Percentiles rank a stretch among this genome's conserved stretches.
Conservation (phyloP, 2,113 vertebrate species). For the Machaerirhynchus nigripectus region DNA sequence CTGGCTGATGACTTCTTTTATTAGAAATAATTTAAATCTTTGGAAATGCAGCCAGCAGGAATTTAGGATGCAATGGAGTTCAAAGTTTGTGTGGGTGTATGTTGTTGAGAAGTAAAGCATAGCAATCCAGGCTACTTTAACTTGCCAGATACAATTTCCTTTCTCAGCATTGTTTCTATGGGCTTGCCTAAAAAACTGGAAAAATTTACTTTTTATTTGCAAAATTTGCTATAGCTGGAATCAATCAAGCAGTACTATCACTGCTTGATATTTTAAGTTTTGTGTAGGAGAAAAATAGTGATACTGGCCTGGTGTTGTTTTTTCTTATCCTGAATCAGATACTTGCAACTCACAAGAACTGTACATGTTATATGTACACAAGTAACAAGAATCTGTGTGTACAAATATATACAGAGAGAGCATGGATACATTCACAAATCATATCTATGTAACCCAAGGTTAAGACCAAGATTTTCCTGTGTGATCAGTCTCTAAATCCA, state of each 20-base stretch:
- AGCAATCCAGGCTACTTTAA: constrained; percentile 12
- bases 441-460: neutral
- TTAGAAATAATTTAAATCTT: constrained; percentile 41
- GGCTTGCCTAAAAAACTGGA: neutral
- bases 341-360: neutral
- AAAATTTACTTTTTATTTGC: constrained; percentile 18
- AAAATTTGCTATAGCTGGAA: neutral
- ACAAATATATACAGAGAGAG: neutral
- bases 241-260: neutral
- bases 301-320: neutral
- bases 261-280: neutral
- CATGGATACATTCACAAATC: neutral
- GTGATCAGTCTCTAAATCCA: neutral
- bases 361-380: neutral
- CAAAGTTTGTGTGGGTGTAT: constrained; percentile 45
- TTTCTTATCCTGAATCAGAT: neutral
- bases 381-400: neutral
- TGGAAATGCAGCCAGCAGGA: constrained; percentile 29
- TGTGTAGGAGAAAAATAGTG: neutral
- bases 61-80: constrained; percentile 28
- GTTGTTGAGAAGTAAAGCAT: constrained; percentile 23
- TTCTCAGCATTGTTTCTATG: constrained; percentile 10
- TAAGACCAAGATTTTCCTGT: neutral
- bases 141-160: constrained; percentile 57
- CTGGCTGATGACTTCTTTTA: constrained; percentile 11